phyloP scores from a whole-genome alignment of 2,113 vertebrate genomes.

The Chlorocebus sabaeus region DNA sequence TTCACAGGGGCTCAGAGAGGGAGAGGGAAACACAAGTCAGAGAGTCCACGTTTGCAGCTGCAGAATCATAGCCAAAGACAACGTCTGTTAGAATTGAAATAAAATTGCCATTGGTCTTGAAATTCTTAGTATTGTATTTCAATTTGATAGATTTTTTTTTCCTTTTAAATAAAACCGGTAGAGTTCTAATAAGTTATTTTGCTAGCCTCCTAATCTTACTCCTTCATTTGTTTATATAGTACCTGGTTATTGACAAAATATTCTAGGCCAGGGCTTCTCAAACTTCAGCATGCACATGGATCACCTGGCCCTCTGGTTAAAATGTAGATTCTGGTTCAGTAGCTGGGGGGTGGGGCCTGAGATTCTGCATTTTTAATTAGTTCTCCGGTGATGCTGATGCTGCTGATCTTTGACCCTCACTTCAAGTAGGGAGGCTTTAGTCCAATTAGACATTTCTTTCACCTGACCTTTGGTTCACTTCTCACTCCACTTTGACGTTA shows the following conservation, averaged over 20 bases:
- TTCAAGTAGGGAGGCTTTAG: not conserved
- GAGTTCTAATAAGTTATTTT: not conserved
- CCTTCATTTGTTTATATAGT: not conserved
- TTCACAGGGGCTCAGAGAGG: accelerated
- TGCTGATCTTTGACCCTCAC: not conserved
- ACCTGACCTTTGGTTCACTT: not conserved
- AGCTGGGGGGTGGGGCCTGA: not conserved
- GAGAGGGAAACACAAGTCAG: accelerated
- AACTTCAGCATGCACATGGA: not conserved
- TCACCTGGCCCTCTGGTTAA: not conserved
- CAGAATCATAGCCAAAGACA: not conserved
- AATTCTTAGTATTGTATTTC: not conserved
- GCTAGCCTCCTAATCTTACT: not conserved
- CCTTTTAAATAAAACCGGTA: constrained; percentile 1
- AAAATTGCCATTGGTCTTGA: not conserved
- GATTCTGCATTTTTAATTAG: not conserved
- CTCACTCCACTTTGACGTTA: not conserved
- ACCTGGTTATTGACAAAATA: not conserved
- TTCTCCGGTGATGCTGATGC: not conserved
- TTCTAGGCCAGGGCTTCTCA: not conserved
- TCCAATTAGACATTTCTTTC: not conserved
- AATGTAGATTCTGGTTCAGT: not conserved
- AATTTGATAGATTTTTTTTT: not conserved
- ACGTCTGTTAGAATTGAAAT: not conserved
- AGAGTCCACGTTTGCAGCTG: accelerated